Evolutionary conservation across 2,888 invertebrate species (phyloP), one percentile per base, ranked within the genome.

Genomic region (Epiperipatus broadwayi): DNA sequence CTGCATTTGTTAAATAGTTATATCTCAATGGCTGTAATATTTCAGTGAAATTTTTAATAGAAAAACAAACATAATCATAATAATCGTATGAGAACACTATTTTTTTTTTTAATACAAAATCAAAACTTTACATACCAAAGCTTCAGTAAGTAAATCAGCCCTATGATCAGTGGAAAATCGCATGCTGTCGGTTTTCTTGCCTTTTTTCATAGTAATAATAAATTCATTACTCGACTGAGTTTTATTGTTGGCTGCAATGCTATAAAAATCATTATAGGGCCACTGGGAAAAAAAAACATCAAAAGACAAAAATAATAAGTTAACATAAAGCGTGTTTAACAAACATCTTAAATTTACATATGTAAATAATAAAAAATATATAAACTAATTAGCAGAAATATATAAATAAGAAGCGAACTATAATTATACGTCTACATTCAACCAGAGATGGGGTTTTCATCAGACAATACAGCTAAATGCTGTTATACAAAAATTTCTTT

Each of bases 141-240:
- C 84, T 54, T 91, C 83, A 5, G 87, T 87, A 33, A 99, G 66
- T 47, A 99, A 72, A 49, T 91, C 75, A 42, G 81, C 74, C 52
- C 93, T 74, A 58, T 87, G 81, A 54, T 97, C 95, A 0, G 89
- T 85, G 8, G 93, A 89, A 59, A 99, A 89, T 54, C 76, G 79
- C 80, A 97, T 93, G 8, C 76, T 75, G 55, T 93, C 95, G 33
- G 73, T 66, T 64, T 91, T 91, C 52, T 79, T 78, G 19, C 48
- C 81, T 52, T 84, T 87, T 52, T 78, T 78, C 68, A 85, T 77
- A 8, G 74, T 72, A 32, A 62, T 73, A 39, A 76, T 51, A 47
- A 66, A 65, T 48, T 67, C 66, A 49, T 59, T 61, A 41, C 55
- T 52, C 27, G 50, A 46, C 5, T 57, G 55, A 7, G 57, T 50